A percentile compares a stretch with the other conserved stretches of the same genome.
Evolutionary conservation across 2,797 vertebrate genomes (phyloP).

Genomic region (Aplochiton taeniatus): DNA sequence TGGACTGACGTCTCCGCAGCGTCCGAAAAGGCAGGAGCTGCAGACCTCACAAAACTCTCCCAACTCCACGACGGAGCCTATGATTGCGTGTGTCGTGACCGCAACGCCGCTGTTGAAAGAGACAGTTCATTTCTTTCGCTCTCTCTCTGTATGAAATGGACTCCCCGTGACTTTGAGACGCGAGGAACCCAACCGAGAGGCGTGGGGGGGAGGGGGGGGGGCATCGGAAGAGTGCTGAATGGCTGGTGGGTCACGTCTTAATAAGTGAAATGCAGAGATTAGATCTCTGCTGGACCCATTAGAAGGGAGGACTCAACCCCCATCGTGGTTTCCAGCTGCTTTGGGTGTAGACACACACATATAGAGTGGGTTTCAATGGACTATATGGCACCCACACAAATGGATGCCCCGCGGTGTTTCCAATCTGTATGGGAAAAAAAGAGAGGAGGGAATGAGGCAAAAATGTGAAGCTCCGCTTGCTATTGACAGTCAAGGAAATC

Average conservation of each 20-base stretch:
- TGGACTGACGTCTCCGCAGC: conserved; percentile 55
- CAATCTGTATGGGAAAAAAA: too few species aligned
- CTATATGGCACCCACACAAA: background rate
- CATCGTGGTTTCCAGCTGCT: background rate
- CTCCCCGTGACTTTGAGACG: conserved; percentile 4
- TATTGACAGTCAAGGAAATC: too few species aligned
- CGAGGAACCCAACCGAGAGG: conserved; percentile 3
- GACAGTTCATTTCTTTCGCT: conserved; percentile 36
- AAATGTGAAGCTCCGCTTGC: too few species aligned
- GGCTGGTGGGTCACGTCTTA: conserved; percentile 10
- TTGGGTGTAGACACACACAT: too few species aligned
- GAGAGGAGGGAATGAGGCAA: too few species aligned
- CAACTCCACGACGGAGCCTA: conserved; percentile 46
- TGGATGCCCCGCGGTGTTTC: background rate
- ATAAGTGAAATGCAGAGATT: conserved; percentile 8
- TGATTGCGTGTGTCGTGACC: conserved; percentile 54
- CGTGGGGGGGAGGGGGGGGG: conserved; percentile 4
- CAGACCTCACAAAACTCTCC: conserved; percentile 51
- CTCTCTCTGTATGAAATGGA: conserved; percentile 2
- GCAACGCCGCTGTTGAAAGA: conserved; percentile 24
- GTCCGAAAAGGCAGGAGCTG: conserved; percentile 46
- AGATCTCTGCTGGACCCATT: background rate
- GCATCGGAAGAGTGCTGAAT: conserved; percentile 6
- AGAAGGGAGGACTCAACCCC: background rate
- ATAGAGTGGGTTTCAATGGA: background rate